Percentiles rank a stretch among this genome's conserved stretches.
Conservation (phyloP, 2,888 invertebrate species). For the Cinara cedri region DNA sequence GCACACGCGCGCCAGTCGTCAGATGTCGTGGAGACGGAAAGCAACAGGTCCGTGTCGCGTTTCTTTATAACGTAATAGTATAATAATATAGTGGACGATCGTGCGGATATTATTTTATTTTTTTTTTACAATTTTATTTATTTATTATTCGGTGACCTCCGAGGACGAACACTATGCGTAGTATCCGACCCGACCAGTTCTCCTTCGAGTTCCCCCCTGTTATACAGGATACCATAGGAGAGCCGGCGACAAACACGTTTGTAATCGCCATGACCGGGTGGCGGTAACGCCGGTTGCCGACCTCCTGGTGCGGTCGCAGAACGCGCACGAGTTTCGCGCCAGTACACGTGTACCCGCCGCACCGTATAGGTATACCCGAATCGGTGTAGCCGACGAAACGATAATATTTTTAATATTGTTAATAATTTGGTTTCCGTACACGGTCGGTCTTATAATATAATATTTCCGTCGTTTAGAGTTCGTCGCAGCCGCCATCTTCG, state of each 20-base stretch:
- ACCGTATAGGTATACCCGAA: no score
- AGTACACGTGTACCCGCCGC: no score
- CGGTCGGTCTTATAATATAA: no score
- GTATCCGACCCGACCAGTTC: conserved; percentile 20
- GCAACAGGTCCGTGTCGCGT: no score
- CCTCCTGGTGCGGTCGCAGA: background rate
- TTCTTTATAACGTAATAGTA: no score
- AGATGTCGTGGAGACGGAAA: no score
- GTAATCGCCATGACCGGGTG: background rate
- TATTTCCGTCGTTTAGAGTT: no score
- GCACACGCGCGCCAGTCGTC: background rate
- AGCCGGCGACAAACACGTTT: conserved; percentile 39
- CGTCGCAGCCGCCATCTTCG: background rate
- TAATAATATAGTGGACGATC: background rate
- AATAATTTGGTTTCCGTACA: background rate
- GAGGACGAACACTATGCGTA: background rate
- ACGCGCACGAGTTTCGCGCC: background rate
- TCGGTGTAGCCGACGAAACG: no score
- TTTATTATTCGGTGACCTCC: conserved; percentile 31
- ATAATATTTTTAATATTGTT: no score
- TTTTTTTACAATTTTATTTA: background rate
- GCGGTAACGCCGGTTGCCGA: background rate
- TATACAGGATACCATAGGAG: no score
- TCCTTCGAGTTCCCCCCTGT: conserved; percentile 16
- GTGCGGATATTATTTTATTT: background rate